phyloP scores from a whole-genome alignment of 2,797 vertebrate species.

The Cuniculus paca region DNA sequence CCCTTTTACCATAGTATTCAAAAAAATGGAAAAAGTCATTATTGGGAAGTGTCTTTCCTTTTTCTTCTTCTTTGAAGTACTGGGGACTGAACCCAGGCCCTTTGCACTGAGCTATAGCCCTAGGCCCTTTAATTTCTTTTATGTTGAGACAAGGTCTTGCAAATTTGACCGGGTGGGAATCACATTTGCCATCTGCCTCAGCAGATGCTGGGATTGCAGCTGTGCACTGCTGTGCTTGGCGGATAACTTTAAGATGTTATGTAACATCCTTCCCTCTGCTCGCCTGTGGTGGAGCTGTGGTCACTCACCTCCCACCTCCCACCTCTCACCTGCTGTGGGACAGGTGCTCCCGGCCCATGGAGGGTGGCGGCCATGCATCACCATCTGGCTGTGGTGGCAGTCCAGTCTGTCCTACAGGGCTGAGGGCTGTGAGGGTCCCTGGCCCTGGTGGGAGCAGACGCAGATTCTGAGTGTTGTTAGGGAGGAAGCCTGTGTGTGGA shows the following conservation, averaged over 20 bases:
- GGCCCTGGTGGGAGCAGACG: not conserved
- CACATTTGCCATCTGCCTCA: not conserved
- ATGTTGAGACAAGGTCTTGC: not conserved
- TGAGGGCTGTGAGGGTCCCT: not conserved
- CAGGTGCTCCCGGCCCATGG: rapidly evolving
- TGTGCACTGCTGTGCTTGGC: too few species aligned
- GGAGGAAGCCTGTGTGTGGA: not conserved
- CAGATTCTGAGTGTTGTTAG: rapidly evolving
- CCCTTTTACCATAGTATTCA: not conserved
- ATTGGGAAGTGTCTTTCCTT: not conserved
- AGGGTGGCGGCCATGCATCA: not conserved
- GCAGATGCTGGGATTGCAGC: not conserved
- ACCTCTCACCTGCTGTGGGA: not conserved
- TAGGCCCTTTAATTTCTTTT: not conserved
- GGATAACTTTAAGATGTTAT: not conserved
- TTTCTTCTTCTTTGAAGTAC: too few species aligned
- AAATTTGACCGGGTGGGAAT: not conserved
- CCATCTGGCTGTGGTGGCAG: rapidly evolving
- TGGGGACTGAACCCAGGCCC: not conserved
- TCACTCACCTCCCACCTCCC: too few species aligned
- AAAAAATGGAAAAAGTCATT: not conserved
- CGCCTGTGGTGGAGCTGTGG: rapidly evolving
- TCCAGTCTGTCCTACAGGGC: not conserved
- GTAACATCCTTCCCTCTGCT: not conserved
- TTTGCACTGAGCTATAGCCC: not conserved